A percentile compares a stretch with the other conserved stretches of the same genome.
Conservation (phyloP, 1,140 invertebrate genomes). For the Leptinotarsa defecta region DNA sequence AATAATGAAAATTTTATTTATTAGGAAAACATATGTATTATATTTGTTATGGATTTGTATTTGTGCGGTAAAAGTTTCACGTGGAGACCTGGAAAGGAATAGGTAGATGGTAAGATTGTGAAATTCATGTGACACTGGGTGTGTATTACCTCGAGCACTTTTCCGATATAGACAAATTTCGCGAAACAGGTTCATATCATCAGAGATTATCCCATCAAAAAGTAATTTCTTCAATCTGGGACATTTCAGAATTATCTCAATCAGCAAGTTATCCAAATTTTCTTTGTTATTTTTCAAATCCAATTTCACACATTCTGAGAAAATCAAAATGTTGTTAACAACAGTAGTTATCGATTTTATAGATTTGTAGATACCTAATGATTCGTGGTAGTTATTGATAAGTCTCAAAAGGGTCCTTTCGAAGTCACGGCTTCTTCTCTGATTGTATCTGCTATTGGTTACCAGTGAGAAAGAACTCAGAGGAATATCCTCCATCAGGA, state of each 20-base stretch:
- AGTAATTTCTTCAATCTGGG: slow-evolving; percentile 23
- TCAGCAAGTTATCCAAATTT: slow-evolving; percentile 17
- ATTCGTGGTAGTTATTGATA: slow-evolving; percentile 16
- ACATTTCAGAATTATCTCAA: slow-evolving; percentile 17
- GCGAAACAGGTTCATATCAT: slow-evolving; percentile 20
- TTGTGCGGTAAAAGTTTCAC: slow-evolving; percentile 18
- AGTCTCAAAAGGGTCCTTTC: slow-evolving; percentile 6
- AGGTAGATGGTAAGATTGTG: neutral
- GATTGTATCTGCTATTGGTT: slow-evolving; percentile 9
- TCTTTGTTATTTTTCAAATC: slow-evolving; percentile 27
- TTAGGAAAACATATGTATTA: slow-evolving; percentile 27
- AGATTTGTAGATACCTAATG: slow-evolving; percentile 11
- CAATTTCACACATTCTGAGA: slow-evolving; percentile 20
- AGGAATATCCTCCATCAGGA: slow-evolving; percentile 22
- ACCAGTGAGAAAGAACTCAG: slow-evolving; percentile 21
- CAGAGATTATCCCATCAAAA: slow-evolving; percentile 20
- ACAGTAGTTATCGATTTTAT: neutral
- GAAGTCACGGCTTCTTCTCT: slow-evolving; percentile 19
- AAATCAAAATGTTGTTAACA: neutral
- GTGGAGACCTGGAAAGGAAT: slow-evolving; percentile 13
- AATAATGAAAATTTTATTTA: too few relatives aligned
- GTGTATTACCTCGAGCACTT: slow-evolving; percentile 13
- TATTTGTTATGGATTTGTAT: slow-evolving; percentile 18
- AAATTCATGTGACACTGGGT: neutral
- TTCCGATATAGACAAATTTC: slow-evolving; percentile 18